A percentile compares a stretch with the other conserved stretches of the same genome.
These are phyloP conservation scores for Hippoglossus hippoglossus DNA, from an alignment of 2,797 vertebrate species.

Conservation along the genomic window DNA sequence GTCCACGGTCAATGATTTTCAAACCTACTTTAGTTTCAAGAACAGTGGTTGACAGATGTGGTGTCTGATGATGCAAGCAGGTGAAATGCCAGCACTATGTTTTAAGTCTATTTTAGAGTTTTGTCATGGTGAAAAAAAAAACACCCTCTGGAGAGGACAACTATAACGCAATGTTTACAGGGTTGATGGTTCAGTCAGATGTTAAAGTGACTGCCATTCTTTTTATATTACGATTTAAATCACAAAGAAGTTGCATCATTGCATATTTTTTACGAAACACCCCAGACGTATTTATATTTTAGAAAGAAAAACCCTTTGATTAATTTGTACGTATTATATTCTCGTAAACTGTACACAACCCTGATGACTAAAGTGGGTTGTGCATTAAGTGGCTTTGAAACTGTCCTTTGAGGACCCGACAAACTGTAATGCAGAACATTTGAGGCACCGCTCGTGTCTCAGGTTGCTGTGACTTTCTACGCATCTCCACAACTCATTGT, in stretches of 20 bases:
- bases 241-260: background rate
- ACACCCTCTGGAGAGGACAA: background rate
- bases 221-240: background rate
- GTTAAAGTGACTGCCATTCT: background rate
- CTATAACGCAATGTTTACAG: slow-evolving; percentile 2
- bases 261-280: background rate
- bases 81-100: slow-evolving; percentile 27
- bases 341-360: background rate
- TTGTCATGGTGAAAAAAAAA: background rate
- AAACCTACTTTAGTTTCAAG: slow-evolving; percentile 22
- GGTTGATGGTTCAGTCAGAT: background rate
- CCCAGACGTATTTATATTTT: no score
- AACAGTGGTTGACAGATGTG: slow-evolving; percentile 3
- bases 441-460: slow-evolving; percentile 18
- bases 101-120: slow-evolving; percentile 15
- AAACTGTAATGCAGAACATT: slow-evolving; percentile 47
- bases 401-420: slow-evolving; percentile 21
- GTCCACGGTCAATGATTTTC: slow-evolving; percentile 12
- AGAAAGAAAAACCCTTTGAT: background rate
- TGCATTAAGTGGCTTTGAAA: slow-evolving; percentile 14
- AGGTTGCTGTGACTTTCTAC: slow-evolving; percentile 42
- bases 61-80: slow-evolving; percentile 46
- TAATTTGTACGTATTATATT: background rate
- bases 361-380: slow-evolving; percentile 16
- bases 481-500: slow-evolving; percentile 61